Percentiles rank a stretch among this genome's conserved stretches.
These are phyloP conservation scores for Drosophila antonietae DNA, from an alignment of 2,888 invertebrate species.

Conservation along the genomic window DNA sequence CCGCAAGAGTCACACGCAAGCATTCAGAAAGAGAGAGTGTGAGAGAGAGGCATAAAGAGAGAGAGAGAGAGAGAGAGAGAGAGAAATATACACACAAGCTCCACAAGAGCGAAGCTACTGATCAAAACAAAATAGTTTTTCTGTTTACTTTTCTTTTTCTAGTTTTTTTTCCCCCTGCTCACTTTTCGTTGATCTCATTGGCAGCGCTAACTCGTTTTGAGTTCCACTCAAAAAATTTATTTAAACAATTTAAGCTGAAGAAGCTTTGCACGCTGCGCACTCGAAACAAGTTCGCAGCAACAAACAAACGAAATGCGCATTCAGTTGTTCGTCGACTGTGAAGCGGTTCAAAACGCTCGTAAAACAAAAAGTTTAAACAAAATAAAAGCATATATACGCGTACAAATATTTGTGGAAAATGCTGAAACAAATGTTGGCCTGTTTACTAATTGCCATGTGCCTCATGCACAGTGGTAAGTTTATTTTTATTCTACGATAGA, in stretches of 20 bases:
- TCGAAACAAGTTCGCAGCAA: slow-evolving; percentile 40
- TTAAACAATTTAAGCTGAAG: slow-evolving; percentile 45
- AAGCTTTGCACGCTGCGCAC: slow-evolving; percentile 54
- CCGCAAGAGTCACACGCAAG: slow-evolving; percentile 2
- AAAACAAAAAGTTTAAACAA: background rate
- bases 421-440: slow-evolving; percentile 75
- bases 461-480: slow-evolving; percentile 81
- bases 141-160: background rate
- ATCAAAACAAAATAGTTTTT: slow-evolving; percentile 72
- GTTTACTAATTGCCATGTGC: slow-evolving; percentile 76
- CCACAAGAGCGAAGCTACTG: slow-evolving; percentile 60
- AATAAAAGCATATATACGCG: slow-evolving; percentile 4
- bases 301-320: slow-evolving; percentile 49
- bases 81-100: background rate
- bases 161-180: slow-evolving; percentile 1
- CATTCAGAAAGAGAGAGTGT: background rate
- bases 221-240: slow-evolving; percentile 56
- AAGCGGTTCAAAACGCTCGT: slow-evolving; percentile 38
- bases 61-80: background rate
- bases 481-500: background rate
- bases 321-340: slow-evolving; percentile 65
- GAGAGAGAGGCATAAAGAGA: background rate
- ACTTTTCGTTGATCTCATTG: background rate
- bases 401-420: slow-evolving; percentile 56
- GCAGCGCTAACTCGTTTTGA: slow-evolving; percentile 61